phyloP scores from a whole-genome alignment of 2,113 vertebrate species.

The Halichoerus grypus region DNA sequence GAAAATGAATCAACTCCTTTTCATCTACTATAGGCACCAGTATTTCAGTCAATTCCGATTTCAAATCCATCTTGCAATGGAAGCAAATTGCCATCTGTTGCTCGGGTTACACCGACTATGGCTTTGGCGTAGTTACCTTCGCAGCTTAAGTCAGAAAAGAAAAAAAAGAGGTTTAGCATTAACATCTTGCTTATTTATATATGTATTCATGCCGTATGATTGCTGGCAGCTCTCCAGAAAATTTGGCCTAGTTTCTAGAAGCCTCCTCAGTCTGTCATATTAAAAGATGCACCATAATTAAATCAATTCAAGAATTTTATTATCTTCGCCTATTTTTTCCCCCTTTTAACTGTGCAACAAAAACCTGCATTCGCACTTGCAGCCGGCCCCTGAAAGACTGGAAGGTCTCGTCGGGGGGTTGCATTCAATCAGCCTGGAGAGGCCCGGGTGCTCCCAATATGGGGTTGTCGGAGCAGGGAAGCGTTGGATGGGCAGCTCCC shows the following conservation, averaged over 20 bases:
- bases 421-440: not conserved
- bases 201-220: constrained; percentile 12
- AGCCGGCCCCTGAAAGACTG: not conserved
- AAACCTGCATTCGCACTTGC: not conserved
- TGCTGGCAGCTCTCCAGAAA: constrained; percentile 66
- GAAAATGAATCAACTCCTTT: constrained; percentile 70
- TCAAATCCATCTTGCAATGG: constrained; percentile 72
- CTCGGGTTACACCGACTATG: not conserved
- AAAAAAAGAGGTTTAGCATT: not conserved
- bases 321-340: not conserved
- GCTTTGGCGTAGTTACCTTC: constrained; percentile 15
- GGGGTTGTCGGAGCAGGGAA: not conserved
- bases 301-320: constrained; percentile 66
- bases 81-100: constrained; percentile 73
- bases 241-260: constrained; percentile 63
- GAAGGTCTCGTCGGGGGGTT: not conserved
- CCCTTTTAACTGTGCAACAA: constrained; percentile 7
- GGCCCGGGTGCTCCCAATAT: not conserved
- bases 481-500: not conserved
- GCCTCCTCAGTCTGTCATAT: constrained; percentile 56
- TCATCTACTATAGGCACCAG: constrained; percentile 47
- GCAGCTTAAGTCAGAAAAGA: constrained; percentile 22
- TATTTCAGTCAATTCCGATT: constrained; percentile 73
- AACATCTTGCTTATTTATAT: constrained; percentile 57
- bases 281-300: constrained; percentile 56